Evolutionary conservation across 1,140 invertebrate genomes (phyloP).

Genomic region (Leptonema lineaticorne): DNA sequence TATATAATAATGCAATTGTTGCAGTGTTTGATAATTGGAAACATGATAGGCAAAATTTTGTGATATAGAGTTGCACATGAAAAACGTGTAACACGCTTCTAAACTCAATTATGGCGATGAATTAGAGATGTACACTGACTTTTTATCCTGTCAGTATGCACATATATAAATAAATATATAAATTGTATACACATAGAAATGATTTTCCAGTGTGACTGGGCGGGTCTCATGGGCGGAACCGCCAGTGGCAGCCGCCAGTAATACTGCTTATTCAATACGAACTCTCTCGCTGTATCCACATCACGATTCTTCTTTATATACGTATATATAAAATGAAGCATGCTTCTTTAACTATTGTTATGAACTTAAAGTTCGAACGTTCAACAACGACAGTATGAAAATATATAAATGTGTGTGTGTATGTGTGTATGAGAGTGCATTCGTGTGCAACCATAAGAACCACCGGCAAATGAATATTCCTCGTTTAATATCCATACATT

Average conservation of each 20-base stretch:
- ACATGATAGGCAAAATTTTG: too few species aligned
- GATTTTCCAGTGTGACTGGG: conserved; percentile 22
- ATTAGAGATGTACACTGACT: too few species aligned
- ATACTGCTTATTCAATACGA: conserved; percentile 31
- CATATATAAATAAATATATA: not conserved
- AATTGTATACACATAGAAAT: conserved; percentile 1
- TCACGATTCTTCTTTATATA: conserved; percentile 30
- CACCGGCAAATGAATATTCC: not conserved
- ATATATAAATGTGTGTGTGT: too few species aligned
- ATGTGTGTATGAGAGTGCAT: too few species aligned
- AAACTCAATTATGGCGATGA: too few species aligned
- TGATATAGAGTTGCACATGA: too few species aligned
- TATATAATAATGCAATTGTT: too few species aligned
- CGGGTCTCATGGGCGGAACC: conserved; percentile 26
- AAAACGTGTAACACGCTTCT: too few species aligned
- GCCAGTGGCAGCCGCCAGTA: conserved; percentile 29
- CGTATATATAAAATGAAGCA: too few species aligned
- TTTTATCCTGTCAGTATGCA: too few species aligned
- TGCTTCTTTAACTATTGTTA: conserved; percentile 25
- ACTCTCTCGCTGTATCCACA: conserved; percentile 21
- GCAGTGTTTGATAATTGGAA: too few species aligned
- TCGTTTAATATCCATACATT: not conserved
- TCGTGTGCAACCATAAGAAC: not conserved
- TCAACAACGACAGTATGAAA: too few species aligned
- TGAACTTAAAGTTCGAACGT: not conserved